phyloP scores from a whole-genome alignment of 1,140 invertebrate genomes.

The Drosophila dunni region DNA sequence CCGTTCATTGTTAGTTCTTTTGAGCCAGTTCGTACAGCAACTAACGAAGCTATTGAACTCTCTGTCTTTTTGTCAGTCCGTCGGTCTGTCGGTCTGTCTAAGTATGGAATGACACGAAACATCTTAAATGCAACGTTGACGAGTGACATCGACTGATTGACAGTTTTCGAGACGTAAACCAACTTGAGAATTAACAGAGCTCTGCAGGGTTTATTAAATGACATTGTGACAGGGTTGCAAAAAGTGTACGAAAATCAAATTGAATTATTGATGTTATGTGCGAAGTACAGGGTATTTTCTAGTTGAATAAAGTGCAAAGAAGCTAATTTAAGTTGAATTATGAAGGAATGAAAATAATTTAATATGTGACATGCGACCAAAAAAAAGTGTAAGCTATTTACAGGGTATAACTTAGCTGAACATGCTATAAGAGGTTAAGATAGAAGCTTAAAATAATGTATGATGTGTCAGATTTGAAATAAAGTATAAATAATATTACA shows the following conservation, averaged over 20 bases:
- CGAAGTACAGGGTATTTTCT: neutral
- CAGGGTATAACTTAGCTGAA: too few relatives aligned
- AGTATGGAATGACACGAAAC: slow-evolving; percentile 52
- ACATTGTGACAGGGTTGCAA: slow-evolving; percentile 11
- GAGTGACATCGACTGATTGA: slow-evolving; percentile 60
- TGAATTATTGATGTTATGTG: slow-evolving; percentile 2
- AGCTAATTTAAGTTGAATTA: too few relatives aligned
- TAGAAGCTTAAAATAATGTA: too few relatives aligned
- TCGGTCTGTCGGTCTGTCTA: slow-evolving; percentile 17
- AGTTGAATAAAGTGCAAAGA: neutral
- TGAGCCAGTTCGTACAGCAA: slow-evolving; percentile 11
- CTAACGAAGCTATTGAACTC: slow-evolving; percentile 49
- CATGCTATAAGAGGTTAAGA: too few relatives aligned
- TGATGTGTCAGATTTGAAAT: too few relatives aligned
- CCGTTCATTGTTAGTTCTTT: slow-evolving; percentile 21
- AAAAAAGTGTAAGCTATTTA: too few relatives aligned
- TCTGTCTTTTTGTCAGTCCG: slow-evolving; percentile 2
- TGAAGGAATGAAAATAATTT: too few relatives aligned
- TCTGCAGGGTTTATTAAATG: slow-evolving; percentile 23
- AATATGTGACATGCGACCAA: too few relatives aligned
- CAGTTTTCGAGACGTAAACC: slow-evolving; percentile 45
- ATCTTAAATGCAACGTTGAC: slow-evolving; percentile 62
- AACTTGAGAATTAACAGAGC: slow-evolving; percentile 23
- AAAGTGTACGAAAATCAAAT: slow-evolving; percentile 23
- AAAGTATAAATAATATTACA: too few relatives aligned